phyloP scores from a whole-genome alignment of 2,113 vertebrate genomes.

The Oryzias woworae region DNA sequence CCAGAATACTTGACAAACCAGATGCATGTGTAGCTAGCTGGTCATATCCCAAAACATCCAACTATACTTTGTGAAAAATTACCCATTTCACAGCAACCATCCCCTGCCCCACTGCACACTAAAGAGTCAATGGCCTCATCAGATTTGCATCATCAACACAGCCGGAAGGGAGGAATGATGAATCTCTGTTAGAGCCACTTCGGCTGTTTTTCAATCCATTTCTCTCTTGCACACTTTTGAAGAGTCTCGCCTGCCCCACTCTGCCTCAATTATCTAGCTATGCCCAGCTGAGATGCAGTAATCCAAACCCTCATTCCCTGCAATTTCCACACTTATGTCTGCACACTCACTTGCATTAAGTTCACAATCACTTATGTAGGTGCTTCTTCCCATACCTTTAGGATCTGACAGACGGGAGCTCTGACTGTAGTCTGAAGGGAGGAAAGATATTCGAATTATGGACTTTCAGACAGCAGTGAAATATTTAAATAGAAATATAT shows the following conservation, averaged over 20 bases:
- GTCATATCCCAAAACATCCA: slow-evolving; percentile 33
- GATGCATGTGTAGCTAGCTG: slow-evolving; percentile 7
- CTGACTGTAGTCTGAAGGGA: slow-evolving; percentile 46
- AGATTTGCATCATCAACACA: slow-evolving; percentile 73
- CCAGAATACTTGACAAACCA: slow-evolving; percentile 18
- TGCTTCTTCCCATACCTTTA: slow-evolving; percentile 66
- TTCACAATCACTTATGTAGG: slow-evolving; percentile 74
- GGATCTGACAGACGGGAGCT: slow-evolving; percentile 65
- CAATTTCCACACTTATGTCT: slow-evolving; percentile 80
- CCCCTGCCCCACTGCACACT: slow-evolving; percentile 29
- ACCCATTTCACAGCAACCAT: slow-evolving; percentile 43
- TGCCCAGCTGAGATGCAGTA: slow-evolving; percentile 79
- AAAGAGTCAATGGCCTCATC: slow-evolving; percentile 57
- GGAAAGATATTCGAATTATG: slow-evolving; percentile 56
- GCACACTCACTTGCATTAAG: slow-evolving; percentile 70
- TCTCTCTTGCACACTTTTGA: slow-evolving; percentile 67
- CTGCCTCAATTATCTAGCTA: slow-evolving; percentile 75
- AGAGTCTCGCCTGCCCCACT: slow-evolving; percentile 67
- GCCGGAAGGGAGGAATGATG: slow-evolving; percentile 62
- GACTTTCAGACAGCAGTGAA: slow-evolving; percentile 7
- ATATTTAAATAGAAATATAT: slow-evolving; percentile 22
- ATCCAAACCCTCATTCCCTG: slow-evolving; percentile 80
- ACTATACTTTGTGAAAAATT: slow-evolving; percentile 44
- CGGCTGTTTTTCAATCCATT: slow-evolving; percentile 70
- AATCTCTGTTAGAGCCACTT: slow-evolving; percentile 68